Percentiles rank a stretch among this genome's conserved stretches.
These are phyloP conservation scores for Tragopan temminckii DNA, from an alignment of 2,797 vertebrate species.

Conservation along the genomic window DNA sequence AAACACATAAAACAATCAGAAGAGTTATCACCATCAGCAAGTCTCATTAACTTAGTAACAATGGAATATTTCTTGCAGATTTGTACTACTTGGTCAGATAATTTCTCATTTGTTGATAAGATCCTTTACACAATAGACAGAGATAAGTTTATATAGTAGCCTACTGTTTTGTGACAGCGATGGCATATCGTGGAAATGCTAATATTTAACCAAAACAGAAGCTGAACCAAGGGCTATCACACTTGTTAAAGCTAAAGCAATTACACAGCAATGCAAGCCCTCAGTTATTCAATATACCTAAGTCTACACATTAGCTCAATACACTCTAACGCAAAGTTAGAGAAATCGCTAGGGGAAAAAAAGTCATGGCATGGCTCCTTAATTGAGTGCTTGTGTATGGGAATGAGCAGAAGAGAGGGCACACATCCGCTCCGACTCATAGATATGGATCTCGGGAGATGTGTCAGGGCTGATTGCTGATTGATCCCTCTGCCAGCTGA, in stretches of 20 bases:
- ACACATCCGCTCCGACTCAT: background rate
- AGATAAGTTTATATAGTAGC: background rate
- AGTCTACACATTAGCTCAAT: background rate
- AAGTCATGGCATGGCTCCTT: background rate
- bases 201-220: background rate
- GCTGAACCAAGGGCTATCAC: background rate
- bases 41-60: background rate
- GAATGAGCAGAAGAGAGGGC: background rate
- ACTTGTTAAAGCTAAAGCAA: background rate
- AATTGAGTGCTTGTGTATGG: background rate
- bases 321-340: background rate
- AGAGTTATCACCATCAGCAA: background rate
- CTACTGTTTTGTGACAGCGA: background rate
- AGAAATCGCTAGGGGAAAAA: background rate
- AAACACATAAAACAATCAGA: background rate
- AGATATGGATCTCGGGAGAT: background rate
- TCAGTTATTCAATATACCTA: background rate
- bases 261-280: background rate
- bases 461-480: slow-evolving; percentile 17
- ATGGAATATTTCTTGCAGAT: background rate
- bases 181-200: background rate
- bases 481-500: slow-evolving; percentile 25
- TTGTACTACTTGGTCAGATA: background rate
- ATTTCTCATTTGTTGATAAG: background rate
- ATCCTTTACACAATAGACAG: background rate